Conservation (phyloP, 1,140 invertebrate species). For the Elymnias hypermnestra region DNA sequence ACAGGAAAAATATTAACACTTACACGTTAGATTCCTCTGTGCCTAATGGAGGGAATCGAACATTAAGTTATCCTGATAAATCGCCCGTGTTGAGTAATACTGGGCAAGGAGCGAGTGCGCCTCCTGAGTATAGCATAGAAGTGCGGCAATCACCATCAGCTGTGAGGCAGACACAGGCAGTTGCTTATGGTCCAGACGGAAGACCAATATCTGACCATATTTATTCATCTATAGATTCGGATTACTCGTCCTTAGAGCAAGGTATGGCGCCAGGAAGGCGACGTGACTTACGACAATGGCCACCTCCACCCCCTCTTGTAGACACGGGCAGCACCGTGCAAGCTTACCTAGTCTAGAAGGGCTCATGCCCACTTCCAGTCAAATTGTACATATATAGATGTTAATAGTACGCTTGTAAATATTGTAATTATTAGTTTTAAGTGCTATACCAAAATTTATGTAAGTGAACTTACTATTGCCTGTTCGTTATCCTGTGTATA, state of each 20-base stretch:
- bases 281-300: constrained; percentile 64
- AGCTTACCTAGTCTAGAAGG: constrained; percentile 72
- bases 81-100: constrained; percentile 64
- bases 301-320: constrained; percentile 59
- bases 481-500: constrained; percentile 74
- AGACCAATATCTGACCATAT: constrained; percentile 90
- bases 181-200: constrained; percentile 67
- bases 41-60: constrained; percentile 76
- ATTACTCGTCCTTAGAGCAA: constrained; percentile 79
- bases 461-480: constrained; percentile 70
- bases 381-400: constrained; percentile 62
- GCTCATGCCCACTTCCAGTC: constrained; percentile 61
- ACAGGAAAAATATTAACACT: constrained; percentile 86
- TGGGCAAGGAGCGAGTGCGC: constrained; percentile 72
- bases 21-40: constrained; percentile 83
- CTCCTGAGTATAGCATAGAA: constrained; percentile 68
- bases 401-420: constrained; percentile 58
- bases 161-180: constrained; percentile 65
- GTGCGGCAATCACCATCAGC: constrained; percentile 69
- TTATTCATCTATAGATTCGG: constrained; percentile 91
- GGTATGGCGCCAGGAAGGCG: constrained; percentile 66
- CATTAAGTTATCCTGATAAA: constrained; percentile 68
- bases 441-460: constrained; percentile 73
- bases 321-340: constrained; percentile 65
- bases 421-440: constrained; percentile 71